A percentile compares a stretch with the other conserved stretches of the same genome.
phyloP scores from a whole-genome alignment of 2,888 invertebrate genomes.

The Lithophane socia region DNA sequence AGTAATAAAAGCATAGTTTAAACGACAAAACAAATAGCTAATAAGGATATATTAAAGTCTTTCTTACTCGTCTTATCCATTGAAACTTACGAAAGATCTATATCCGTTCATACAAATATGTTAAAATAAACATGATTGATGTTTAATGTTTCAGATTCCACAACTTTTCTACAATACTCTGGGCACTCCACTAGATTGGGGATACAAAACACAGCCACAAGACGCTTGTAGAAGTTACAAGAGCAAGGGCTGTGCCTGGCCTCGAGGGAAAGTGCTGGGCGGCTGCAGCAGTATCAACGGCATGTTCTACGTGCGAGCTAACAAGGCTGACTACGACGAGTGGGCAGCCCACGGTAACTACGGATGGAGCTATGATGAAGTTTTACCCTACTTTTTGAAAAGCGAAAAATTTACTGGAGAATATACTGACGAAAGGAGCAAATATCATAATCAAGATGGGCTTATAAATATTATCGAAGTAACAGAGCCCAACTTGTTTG shows the following conservation, averaged over 20 bases:
- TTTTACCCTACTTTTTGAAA: constrained; percentile 88
- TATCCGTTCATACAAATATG: neutral
- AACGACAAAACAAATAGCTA: neutral
- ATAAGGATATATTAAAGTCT: neutral
- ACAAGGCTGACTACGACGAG: constrained; percentile 87
- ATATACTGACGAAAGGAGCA: constrained; percentile 64
- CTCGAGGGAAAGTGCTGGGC: constrained; percentile 92
- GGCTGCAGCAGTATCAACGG: constrained; percentile 91
- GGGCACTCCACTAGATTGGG: constrained; percentile 88
- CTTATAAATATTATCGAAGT: constrained; percentile 77
- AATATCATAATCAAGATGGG: constrained; percentile 82
- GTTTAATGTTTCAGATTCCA: constrained; percentile 70
- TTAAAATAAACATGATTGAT: neutral
- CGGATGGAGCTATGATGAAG: constrained; percentile 90
- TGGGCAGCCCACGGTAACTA: constrained; percentile 89
- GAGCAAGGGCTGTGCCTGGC: constrained; percentile 85
- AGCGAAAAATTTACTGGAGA: constrained; percentile 82
- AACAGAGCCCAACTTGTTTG: constrained; percentile 66
- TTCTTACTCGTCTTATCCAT: neutral
- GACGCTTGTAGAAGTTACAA: constrained; percentile 83
- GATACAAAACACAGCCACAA: constrained; percentile 87
- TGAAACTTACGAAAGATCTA: neutral
- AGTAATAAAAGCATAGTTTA: neutral
- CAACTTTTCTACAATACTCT: constrained; percentile 77
- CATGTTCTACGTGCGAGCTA: constrained; percentile 91